Percentiles rank a stretch among this genome's conserved stretches.
Conservation (phyloP, 2,888 invertebrate genomes). For the Deilephila elpenor region DNA sequence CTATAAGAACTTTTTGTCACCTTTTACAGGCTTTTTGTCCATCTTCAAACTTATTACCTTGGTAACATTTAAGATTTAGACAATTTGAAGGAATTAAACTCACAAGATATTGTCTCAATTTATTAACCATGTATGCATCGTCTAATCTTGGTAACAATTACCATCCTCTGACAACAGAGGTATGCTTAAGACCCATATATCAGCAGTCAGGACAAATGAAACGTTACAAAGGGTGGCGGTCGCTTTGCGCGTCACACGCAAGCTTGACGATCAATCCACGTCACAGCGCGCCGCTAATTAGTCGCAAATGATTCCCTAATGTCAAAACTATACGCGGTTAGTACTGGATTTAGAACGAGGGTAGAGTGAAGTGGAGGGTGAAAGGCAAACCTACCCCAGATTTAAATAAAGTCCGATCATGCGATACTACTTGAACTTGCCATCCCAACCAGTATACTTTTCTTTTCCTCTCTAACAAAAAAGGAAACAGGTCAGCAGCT, state of each 20-base stretch:
- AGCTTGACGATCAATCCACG: constrained; percentile 10
- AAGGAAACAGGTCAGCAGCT: too few relatives aligned
- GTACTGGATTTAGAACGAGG: neutral
- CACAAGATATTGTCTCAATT: too few relatives aligned
- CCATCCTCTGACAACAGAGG: neutral
- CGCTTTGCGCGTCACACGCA: constrained; percentile 16
- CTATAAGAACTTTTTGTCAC: too few relatives aligned
- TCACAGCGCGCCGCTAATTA: constrained; percentile 18
- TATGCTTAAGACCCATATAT: constrained; percentile 1
- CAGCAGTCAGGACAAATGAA: neutral
- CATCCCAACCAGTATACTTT: too few relatives aligned
- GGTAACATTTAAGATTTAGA: too few relatives aligned
- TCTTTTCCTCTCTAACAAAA: too few relatives aligned
- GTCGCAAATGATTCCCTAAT: constrained; percentile 24
- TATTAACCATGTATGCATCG: too few relatives aligned
- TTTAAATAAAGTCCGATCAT: neutral
- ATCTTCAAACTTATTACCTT: too few relatives aligned
- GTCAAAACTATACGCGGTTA: constrained; percentile 26
- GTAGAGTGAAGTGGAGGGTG: neutral
- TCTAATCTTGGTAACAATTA: neutral
- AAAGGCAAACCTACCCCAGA: neutral
- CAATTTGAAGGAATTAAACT: too few relatives aligned
- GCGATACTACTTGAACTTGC: too few relatives aligned
- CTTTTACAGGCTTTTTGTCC: too few relatives aligned
- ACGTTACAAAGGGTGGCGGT: constrained; percentile 12